phyloP scores from a whole-genome alignment of 1,140 invertebrate genomes.

The Diorhabda elongata region DNA sequence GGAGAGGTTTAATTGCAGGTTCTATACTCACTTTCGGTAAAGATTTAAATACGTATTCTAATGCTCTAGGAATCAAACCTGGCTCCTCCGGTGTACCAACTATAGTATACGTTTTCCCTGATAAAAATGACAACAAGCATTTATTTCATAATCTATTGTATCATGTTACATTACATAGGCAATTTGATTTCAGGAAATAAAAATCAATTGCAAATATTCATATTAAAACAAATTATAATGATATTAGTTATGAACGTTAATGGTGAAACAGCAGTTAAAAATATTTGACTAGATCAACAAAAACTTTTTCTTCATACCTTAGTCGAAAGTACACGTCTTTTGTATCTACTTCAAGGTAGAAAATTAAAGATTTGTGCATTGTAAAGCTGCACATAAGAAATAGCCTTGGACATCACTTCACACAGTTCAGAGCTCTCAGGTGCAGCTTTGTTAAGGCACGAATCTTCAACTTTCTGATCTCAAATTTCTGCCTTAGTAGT shows the following conservation, averaged over 20 bases:
- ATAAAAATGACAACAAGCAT: slow-evolving; percentile 3
- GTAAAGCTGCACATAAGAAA: slow-evolving; percentile 29
- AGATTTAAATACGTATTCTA: slow-evolving; percentile 72
- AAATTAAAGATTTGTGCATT: slow-evolving; percentile 80
- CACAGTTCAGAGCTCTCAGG: no score
- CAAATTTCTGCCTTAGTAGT: no score
- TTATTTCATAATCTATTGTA: no score
- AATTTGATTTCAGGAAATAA: no score
- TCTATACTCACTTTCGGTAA: slow-evolving; percentile 41
- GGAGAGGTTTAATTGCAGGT: slow-evolving; percentile 49
- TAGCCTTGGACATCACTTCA: slow-evolving; percentile 2
- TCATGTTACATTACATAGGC: no score
- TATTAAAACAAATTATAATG: no score
- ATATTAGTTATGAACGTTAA: slow-evolving; percentile 63
- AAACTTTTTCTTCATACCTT: slow-evolving; percentile 45
- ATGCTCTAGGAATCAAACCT: slow-evolving; percentile 73
- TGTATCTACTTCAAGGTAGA: slow-evolving; percentile 85
- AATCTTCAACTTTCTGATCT: no score
- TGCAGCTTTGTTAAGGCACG: no score
- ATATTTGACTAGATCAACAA: no score
- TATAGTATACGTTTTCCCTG: slow-evolving; percentile 86
- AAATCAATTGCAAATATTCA: no score
- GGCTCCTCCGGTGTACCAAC: slow-evolving; percentile 67
- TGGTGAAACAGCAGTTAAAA: no score
- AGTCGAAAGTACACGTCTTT: slow-evolving; percentile 81